phyloP scores from a whole-genome alignment of 2,888 invertebrate species.

The Ischnura elegans region DNA sequence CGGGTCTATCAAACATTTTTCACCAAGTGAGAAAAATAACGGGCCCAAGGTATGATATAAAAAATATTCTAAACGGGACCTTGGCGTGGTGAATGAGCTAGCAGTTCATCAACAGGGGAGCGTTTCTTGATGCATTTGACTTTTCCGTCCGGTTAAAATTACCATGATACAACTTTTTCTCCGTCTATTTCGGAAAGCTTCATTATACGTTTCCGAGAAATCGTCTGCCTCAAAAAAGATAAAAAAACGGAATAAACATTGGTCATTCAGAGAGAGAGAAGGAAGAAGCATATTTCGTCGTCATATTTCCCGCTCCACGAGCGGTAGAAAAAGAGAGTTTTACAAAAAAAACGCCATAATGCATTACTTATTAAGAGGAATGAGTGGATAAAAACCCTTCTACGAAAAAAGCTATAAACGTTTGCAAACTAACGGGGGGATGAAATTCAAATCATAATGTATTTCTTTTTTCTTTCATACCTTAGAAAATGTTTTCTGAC shows the following conservation, averaged over 20 bases:
- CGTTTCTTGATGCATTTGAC: neutral
- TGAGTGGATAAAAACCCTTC: neutral
- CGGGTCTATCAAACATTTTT: neutral
- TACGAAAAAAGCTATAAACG: neutral
- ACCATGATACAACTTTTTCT: too few species aligned
- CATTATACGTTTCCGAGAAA: neutral
- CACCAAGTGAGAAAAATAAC: neutral
- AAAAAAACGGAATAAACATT: neutral
- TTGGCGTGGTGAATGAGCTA: neutral
- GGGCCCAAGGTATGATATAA: neutral
- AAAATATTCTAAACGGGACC: neutral
- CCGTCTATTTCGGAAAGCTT: neutral
- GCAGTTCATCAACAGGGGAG: neutral
- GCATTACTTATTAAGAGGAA: neutral
- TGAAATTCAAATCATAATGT: neutral
- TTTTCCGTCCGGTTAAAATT: neutral
- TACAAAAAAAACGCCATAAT: neutral
- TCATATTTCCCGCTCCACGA: too few species aligned
- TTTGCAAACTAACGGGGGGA: neutral
- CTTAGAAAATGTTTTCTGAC: too few species aligned
- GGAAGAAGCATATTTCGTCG: too few species aligned
- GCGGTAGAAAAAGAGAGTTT: neutral
- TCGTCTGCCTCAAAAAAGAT: neutral
- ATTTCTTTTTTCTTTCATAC: neutral
- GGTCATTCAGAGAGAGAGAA: too few species aligned